Evolutionary conservation across 1,140 invertebrate genomes (phyloP).

Genomic region (Himalopsyche phryganea): DNA sequence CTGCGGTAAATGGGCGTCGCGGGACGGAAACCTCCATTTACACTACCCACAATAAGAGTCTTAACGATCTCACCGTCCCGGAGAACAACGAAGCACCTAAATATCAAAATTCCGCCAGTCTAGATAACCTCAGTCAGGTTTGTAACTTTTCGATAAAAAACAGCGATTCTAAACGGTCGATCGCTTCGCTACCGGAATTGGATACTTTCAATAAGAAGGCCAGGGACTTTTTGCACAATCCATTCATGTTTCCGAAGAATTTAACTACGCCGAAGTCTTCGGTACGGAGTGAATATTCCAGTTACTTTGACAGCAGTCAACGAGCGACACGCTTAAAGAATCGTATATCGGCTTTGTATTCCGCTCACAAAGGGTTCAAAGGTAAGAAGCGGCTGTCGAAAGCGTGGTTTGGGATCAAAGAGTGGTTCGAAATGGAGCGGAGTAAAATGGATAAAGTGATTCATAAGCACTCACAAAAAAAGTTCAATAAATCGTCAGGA

Average conservation of each 20-base stretch:
- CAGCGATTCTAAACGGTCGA: slow-evolving; percentile 23
- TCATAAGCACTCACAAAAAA: slow-evolving; percentile 14
- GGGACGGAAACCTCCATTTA: slow-evolving; percentile 2
- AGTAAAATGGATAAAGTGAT: slow-evolving; percentile 27
- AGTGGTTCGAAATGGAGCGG: slow-evolving; percentile 31
- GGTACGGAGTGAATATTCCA: slow-evolving; percentile 19
- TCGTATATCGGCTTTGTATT: slow-evolving; percentile 28
- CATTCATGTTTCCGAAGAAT: slow-evolving; percentile 16
- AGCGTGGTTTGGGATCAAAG: slow-evolving; percentile 32
- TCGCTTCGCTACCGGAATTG: slow-evolving; percentile 27
- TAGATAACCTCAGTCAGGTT: slow-evolving; percentile 32
- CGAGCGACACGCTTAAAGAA: slow-evolving; percentile 25
- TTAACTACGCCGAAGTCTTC: slow-evolving; percentile 18
- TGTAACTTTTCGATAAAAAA: slow-evolving; percentile 32
- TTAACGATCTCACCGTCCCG: slow-evolving; percentile 20
- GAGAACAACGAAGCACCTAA: slow-evolving; percentile 5
- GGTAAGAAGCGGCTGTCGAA: slow-evolving; percentile 31
- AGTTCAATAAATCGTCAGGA: slow-evolving; percentile 18
- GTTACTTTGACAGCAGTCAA: slow-evolving; percentile 25
- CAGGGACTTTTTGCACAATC: slow-evolving; percentile 7
- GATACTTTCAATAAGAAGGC: slow-evolving; percentile 21
- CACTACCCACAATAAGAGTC: slow-evolving; percentile 18
- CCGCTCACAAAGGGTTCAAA: slow-evolving; percentile 29
- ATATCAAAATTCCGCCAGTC: slow-evolving; percentile 31
- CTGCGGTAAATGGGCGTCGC: neutral